Base-by-base conservation (phyloP, 2,113 vertebrate genomes). In the Phaetusa simplex region DNA sequence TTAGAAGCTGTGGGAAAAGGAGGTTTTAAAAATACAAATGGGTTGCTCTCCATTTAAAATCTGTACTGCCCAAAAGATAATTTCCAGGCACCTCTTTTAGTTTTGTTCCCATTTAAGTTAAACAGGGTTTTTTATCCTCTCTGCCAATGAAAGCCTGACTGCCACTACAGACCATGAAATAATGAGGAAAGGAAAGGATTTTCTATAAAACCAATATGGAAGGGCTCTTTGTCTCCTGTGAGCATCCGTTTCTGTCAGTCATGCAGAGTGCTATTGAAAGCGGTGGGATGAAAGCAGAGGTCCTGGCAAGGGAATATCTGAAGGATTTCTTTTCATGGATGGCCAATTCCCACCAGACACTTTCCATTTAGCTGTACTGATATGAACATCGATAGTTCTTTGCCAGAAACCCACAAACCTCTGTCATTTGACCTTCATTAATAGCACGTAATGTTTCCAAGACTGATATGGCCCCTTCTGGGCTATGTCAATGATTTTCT, bases 341-440 rank as follows among this genome's bases (percentile, higher is more conserved):
- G 27, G 3, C 5, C 29, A 77, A 1, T 70, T 93, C 59, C 34
- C 14, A 93, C 43, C 16, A 56, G 74, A 56, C 1, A 2, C 22
- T 47, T 93, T 71, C 45, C 38, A 58, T 65, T 91, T 69, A 69
- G 7, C 27, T 93, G 14, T 49, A 90, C 58, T 43, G 53, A 58
- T 38, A 69, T 14, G n/a, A 56, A 61, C 69, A 58, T 61, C 30
- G 30, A n/a, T 81, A 88, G 17, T 2, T 83, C 38, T 76, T 95
- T 74, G 23, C 34, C 61, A 86, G 73, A 93, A 89, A 88, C 14
- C 9, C 36, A 69, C 40, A 87, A 77, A 50, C 23, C 19, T 49
- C 76, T 85, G 20, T 82, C 27, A 69, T 83, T 91, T 87, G 83
- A 93, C 90, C 55, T 93, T 96, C 52, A 81, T 67, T 86, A 93